phyloP scores from a whole-genome alignment of 1,140 invertebrate genomes.

The Mya arenaria region DNA sequence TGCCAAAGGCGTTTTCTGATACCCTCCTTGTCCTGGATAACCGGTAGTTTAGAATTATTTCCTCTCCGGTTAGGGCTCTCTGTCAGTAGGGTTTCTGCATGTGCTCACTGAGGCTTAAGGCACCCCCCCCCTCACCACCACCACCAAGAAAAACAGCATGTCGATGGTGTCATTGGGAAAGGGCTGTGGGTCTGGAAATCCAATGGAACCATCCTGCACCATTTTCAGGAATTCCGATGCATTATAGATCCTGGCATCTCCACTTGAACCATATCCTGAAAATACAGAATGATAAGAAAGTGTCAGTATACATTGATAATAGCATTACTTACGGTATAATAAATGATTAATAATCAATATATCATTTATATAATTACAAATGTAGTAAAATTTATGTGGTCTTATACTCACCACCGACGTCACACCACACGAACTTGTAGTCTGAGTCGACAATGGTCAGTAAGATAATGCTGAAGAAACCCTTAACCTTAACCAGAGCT shows the following conservation, averaged over 20 bases:
- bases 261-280: conserved; percentile 37
- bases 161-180: conserved; percentile 24
- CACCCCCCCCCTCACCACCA: neutral
- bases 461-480: conserved; percentile 73
- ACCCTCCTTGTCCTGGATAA: conserved; percentile 49
- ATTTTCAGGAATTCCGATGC: conserved; percentile 18
- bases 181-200: neutral
- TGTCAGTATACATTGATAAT: conserved; percentile 20
- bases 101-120: neutral
- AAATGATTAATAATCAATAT: no score
- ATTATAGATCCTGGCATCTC: conserved; percentile 45
- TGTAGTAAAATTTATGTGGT: neutral
- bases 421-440: conserved; percentile 78
- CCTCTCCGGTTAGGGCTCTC: neutral
- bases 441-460: conserved; percentile 77
- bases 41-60: conserved; percentile 36
- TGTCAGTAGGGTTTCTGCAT: conserved; percentile 12
- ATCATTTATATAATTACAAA: conserved; percentile 62
- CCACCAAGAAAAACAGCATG: conserved; percentile 80
- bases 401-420: conserved; percentile 77
- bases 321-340: conserved; percentile 10
- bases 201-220: neutral
- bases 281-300: conserved; percentile 2
- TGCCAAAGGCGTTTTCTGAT: conserved; percentile 53
- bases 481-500: conserved; percentile 79